Base-by-base conservation (phyloP, 2,113 vertebrate genomes). In the Lagenorhynchus albirostris region DNA sequence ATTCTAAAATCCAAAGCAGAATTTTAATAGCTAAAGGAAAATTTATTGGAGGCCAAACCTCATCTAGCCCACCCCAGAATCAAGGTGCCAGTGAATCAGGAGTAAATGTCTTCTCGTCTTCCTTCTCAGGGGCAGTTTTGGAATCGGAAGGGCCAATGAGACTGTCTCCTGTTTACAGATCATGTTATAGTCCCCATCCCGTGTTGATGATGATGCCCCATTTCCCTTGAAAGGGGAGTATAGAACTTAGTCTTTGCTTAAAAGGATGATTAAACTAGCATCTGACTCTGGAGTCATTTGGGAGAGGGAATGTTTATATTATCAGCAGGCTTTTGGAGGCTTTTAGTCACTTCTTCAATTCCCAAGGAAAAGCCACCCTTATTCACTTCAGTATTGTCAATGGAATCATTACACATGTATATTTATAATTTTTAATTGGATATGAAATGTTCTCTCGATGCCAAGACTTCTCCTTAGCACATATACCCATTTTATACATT, bases 1-100 rank as follows among this genome's bases (percentile, higher is more conserved):
- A 95, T 93, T 93, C 63, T 91, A 79, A 89, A 94, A 76, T 81
- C 9, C 25, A 95, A 89, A 71, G 38, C 47, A 81, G 6, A 83
- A 91, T 50, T 97, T 71, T 84, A 83, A 53, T 44, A 74, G n/a
- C 67, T 74, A 7, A 7, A 63, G 70, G 33, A 31, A 82, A 83
- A 63, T 79, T 67, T 86, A 18, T 73, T 38, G 80, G 85, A 41
- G 1, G 3, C 15, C 41, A 58, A 86, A 70, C 1, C 2, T 74
- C 20, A 76, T 33, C 25, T 33, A 60, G 1, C 77, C 38, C 74
- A 79, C 7, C 36, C 17, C 4, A 0, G 5, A 36, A 11, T n/a
- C 5, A 8, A 38, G n/a, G 29, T 13, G 11, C 13, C 6, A 25
- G 36, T 87, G 13, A 62, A 36, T 80, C 5, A 94, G 47, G 53